Evolutionary conservation across 2,797 vertebrate species (phyloP), one percentile per base, ranked within the genome.

Genomic region (Semotilus atromaculatus): DNA sequence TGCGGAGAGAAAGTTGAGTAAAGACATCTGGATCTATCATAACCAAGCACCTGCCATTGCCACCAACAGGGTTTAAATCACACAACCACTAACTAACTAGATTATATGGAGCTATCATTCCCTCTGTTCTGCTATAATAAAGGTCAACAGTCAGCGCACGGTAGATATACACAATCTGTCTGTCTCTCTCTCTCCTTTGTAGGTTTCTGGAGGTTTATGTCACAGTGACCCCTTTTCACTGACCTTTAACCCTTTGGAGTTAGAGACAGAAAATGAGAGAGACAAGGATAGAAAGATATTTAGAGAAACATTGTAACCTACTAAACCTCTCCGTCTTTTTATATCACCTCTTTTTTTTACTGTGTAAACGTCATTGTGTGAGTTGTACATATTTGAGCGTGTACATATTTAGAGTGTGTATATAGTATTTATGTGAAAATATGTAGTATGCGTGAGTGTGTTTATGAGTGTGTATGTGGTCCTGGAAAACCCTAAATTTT

Each of bases 111-210:
- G 60, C 29, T 67, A 26, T 67, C 43, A 29, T 51, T 51, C 16
- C 85, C 87, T 92, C 90, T 91, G 90, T 89, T 90, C n/a, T 91
- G 83, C 88, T 86, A 60, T 90, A 88, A 91, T 91, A 91, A 92
- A 93, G 92, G 92, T 93, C 93, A 92, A 89, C 76, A 8, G 34
- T 19, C 86, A 48, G 58, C 9, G 0, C 38, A 51, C 1, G 2
- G 29, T 19, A 48, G 43, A 67, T 80, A 36, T 34, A n/a, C 18
- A 40, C 7, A 67, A 67, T 80, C 87, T 88, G 73, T 83, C 43
- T 80, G 10, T 77, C 36, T 38, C n/a, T 53, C 23, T 55, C 34
- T 36, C 23, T 26, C 16, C 4, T 36, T 34, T n/a, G 43, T 21
- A 31, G 7, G 0, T 66, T 40, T 40, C 48, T 68, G 13, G 9